phyloP scores from a whole-genome alignment of 2,888 invertebrate genomes.

The Catocala nupta region DNA sequence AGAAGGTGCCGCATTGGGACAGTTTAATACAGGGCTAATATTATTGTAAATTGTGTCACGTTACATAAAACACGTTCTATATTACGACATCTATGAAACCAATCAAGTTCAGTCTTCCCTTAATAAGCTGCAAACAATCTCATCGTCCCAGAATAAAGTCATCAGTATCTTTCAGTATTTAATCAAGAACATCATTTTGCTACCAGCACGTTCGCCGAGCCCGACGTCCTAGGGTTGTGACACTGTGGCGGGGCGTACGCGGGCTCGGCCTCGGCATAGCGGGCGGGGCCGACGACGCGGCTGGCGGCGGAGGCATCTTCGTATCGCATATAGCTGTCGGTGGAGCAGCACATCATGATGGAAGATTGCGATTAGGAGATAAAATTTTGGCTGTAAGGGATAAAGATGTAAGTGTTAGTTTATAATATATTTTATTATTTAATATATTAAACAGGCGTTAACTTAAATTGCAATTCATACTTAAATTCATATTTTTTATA shows the following conservation, averaged over 20 bases:
- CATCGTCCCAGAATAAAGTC: no score
- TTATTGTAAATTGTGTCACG: no score
- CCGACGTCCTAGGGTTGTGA: constrained; percentile 78
- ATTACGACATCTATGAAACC: no score
- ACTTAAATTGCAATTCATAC: no score
- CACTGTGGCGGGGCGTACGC: constrained; percentile 79
- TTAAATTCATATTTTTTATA: no score
- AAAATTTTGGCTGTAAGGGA: constrained; percentile 84
- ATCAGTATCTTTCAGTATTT: not conserved
- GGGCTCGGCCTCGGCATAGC: constrained; percentile 83
- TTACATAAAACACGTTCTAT: no score
- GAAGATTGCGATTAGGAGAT: constrained; percentile 83
- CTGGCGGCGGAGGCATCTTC: constrained; percentile 83
- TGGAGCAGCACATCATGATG: constrained; percentile 82
- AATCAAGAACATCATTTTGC: constrained; percentile 23
- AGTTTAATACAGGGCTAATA: no score
- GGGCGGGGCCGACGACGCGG: constrained; percentile 82
- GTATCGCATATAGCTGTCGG: constrained; percentile 84
- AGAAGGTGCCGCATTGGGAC: no score
- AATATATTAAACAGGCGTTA: no score
- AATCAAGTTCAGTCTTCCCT: no score
- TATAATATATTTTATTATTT: not conserved
- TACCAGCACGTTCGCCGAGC: constrained; percentile 79
- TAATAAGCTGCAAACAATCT: no score
- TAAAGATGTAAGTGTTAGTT: constrained; percentile 74